Evolutionary conservation across 2,797 vertebrate genomes (phyloP).

Genomic region (Siniperca obscura): DNA sequence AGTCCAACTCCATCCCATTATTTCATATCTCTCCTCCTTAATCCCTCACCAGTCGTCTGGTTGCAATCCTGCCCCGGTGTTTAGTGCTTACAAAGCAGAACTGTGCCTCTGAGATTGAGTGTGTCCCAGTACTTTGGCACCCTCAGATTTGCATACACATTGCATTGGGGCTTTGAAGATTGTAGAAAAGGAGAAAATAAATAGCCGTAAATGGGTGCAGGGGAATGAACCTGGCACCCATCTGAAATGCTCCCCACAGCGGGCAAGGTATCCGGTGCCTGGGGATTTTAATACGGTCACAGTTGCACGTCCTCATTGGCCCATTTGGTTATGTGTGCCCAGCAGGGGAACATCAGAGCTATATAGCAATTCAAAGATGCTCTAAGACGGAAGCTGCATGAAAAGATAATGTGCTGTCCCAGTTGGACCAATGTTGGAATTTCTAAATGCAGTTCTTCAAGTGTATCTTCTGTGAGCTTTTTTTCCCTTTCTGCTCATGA

Average conservation of each 20-base stretch:
- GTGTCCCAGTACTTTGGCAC: constrained; percentile 72
- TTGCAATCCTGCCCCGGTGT: constrained; percentile 75
- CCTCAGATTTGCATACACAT: constrained; percentile 81
- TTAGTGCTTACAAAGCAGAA: constrained; percentile 82
- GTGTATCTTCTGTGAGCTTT: constrained; percentile 17
- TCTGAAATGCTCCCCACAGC: constrained; percentile 60
- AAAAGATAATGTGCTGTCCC: constrained; percentile 48
- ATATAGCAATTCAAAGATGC: constrained; percentile 55
- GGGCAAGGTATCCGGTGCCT: constrained; percentile 52
- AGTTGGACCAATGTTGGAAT: constrained; percentile 56
- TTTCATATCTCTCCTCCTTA: constrained; percentile 79
- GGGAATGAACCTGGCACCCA: constrained; percentile 71
- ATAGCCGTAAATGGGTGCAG: constrained; percentile 74
- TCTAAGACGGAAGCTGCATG: constrained; percentile 48
- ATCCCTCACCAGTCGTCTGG: constrained; percentile 76
- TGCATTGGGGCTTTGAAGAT: constrained; percentile 73
- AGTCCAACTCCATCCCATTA: constrained; percentile 78
- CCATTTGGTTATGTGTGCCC: constrained; percentile 57
- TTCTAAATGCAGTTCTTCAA: constrained; percentile 22
- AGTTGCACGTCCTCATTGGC: constrained; percentile 64
- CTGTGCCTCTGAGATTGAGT: constrained; percentile 71
- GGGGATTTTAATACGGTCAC: constrained; percentile 66
- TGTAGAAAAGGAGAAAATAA: constrained; percentile 74
- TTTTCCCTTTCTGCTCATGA: constrained; percentile 14
- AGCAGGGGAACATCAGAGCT: constrained; percentile 55